Percentiles rank a stretch among this genome's conserved stretches.
phyloP scores from a whole-genome alignment of 2,797 vertebrate genomes.

The Sphenopsis melanotis region DNA sequence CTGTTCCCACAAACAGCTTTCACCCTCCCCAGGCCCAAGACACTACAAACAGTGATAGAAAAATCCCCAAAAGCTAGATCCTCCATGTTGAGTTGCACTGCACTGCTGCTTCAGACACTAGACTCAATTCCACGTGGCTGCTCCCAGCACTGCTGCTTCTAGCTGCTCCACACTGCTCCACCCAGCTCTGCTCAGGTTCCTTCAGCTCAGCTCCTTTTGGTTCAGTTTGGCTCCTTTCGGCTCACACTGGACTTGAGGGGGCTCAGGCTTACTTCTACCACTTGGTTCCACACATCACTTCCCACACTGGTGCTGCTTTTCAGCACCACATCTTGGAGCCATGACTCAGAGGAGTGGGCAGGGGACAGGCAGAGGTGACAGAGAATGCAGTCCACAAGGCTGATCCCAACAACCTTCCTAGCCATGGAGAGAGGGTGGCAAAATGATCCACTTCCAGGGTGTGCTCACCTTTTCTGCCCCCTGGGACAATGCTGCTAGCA shows the following conservation, averaged over 20 bases:
- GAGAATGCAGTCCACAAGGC: neutral
- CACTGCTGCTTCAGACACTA: neutral
- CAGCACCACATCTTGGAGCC: neutral
- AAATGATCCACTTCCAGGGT: neutral
- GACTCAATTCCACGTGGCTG: accelerated
- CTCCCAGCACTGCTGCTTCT: accelerated
- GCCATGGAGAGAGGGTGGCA: neutral
- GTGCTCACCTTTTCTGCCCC: neutral
- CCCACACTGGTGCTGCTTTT: neutral
- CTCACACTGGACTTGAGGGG: accelerated
- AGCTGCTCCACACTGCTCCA: neutral
- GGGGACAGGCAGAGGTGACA: neutral
- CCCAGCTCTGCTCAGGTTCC: neutral
- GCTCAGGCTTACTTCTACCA: accelerated
- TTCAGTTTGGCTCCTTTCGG: accelerated
- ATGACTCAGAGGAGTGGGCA: accelerated
- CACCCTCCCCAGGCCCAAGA: neutral
- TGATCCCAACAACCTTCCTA: neutral
- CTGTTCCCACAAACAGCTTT: accelerated
- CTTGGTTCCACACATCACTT: accelerated
- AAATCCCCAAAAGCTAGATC: neutral
- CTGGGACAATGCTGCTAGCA: neutral
- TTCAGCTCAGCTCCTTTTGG: neutral
- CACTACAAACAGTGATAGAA: neutral
- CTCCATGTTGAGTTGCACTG: accelerated